Conservation (phyloP, 2,113 vertebrate genomes). For the Thinocorus orbignyianus region DNA sequence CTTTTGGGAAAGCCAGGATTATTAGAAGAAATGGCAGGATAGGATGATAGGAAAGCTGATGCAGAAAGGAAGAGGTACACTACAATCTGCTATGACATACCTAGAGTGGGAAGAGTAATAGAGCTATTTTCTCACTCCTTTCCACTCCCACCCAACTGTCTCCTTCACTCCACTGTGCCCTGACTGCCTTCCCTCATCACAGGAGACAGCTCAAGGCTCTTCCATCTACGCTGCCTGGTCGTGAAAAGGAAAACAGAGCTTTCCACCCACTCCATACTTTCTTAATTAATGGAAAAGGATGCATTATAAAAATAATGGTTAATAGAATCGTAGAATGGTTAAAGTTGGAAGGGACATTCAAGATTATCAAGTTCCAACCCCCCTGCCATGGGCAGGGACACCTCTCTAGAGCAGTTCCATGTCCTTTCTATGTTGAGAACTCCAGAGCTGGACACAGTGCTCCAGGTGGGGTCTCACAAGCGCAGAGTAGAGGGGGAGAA, state of each 20-base stretch:
- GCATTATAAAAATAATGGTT: too few species aligned
- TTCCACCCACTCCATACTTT: not conserved
- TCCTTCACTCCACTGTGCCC: not conserved
- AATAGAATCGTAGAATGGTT: too few species aligned
- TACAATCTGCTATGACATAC: not conserved
- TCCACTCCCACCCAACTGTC: not conserved
- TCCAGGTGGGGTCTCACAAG: too few species aligned
- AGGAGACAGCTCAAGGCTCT: not conserved
- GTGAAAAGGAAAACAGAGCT: not conserved
- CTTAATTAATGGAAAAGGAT: not conserved
- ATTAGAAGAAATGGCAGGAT: not conserved
- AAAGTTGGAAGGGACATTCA: too few species aligned
- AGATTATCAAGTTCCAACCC: too few species aligned
- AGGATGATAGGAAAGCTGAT: not conserved
- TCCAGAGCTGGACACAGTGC: too few species aligned
- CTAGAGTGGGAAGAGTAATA: not conserved
- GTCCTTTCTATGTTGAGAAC: too few species aligned
- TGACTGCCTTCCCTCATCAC: not conserved
- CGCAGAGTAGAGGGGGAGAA: too few species aligned
- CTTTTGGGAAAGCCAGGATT: not conserved
- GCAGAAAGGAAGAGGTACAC: not conserved
- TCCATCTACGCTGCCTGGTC: not conserved
- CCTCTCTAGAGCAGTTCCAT: too few species aligned
- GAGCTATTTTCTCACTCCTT: accelerated
- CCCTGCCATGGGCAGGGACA: too few species aligned